Percentiles rank a stretch among this genome's conserved stretches.
Conservation (phyloP, 2,888 invertebrate genomes). For the Aromia moschata region DNA sequence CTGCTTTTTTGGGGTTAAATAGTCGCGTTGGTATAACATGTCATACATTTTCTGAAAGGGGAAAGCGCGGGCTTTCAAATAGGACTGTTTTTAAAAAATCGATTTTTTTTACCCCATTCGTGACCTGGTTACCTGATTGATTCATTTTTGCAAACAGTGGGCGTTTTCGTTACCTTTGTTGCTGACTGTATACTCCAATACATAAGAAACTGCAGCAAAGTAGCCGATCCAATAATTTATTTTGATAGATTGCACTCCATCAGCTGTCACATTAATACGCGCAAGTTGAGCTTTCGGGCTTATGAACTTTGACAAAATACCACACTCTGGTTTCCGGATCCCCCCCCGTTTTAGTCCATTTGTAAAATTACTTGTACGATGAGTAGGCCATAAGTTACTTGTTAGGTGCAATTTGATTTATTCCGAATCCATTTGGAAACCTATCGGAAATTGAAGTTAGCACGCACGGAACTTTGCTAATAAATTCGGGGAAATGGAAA, state of each 20-base stretch:
- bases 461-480: constrained; percentile 40
- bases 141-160: too few species aligned
- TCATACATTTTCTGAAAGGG: too few species aligned
- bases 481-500: constrained; percentile 36
- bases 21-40: too few species aligned
- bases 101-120: too few species aligned
- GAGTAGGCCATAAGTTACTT: constrained; percentile 24
- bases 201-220: too few species aligned
- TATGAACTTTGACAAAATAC: constrained; percentile 19
- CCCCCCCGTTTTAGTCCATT: constrained; percentile 27
- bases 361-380: constrained; percentile 28
- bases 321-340: constrained; percentile 11
- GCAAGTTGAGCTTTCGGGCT: neutral
- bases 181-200: too few species aligned
- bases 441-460: constrained; percentile 42
- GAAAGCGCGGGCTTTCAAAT: too few species aligned
- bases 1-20: too few species aligned
- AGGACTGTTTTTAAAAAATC: too few species aligned
- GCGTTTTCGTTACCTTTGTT: too few species aligned
- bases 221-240: neutral
- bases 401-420: constrained; percentile 33
- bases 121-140: too few species aligned
- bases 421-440: constrained; percentile 37
- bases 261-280: neutral
- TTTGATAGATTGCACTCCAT: neutral